phyloP scores from a whole-genome alignment of 1,140 invertebrate genomes.

The Hylaeus anthracinus region DNA sequence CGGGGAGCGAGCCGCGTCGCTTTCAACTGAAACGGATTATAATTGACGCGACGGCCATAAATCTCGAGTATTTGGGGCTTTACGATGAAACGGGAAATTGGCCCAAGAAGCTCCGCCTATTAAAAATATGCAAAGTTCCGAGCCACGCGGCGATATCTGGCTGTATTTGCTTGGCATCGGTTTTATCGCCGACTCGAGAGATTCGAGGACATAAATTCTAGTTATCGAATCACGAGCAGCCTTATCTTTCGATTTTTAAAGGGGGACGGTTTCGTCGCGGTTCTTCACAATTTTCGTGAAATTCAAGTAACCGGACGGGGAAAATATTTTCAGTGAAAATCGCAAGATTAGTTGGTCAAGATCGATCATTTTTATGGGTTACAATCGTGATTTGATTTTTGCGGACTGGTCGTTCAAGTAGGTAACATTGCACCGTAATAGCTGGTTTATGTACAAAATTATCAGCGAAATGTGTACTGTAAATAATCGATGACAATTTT shows the following conservation, averaged over 20 bases:
- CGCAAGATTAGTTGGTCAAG: no score
- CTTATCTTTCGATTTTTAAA: background rate
- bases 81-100: constrained; percentile 77
- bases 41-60: constrained; percentile 79
- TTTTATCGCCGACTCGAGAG: constrained; percentile 6
- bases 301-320: no score
- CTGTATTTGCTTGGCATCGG: background rate
- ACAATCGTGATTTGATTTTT: no score
- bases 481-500: no score
- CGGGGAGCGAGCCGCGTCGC: constrained; percentile 43
- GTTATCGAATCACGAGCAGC: background rate
- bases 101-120: constrained; percentile 69
- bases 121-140: constrained; percentile 42
- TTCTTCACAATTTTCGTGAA: background rate
- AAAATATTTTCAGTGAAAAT: no score
- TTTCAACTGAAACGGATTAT: constrained; percentile 79
- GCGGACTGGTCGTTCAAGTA: no score
- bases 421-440: no score
- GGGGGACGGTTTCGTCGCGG: background rate
- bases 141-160: background rate
- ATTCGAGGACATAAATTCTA: background rate
- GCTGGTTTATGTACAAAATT: no score
- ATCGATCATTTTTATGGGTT: no score
- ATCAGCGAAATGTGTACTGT: no score
- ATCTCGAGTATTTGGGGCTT: constrained; percentile 78